These are phyloP conservation scores for Drosophila novamexicana DNA, from an alignment of 1,140 invertebrate genomes.

Conservation along the genomic window DNA sequence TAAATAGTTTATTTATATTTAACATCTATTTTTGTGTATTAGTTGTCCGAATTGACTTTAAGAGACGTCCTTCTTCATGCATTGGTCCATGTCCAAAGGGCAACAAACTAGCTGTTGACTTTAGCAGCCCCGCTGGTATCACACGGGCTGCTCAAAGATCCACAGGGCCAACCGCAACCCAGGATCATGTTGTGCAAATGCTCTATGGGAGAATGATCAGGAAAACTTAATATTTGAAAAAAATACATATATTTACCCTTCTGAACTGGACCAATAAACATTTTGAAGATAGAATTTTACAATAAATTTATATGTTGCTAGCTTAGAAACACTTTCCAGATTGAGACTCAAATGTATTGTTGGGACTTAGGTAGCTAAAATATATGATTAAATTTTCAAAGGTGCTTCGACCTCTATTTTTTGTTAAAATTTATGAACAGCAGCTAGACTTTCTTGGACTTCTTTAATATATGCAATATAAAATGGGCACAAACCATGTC, in stretches of 20 bases:
- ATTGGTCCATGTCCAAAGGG: neutral
- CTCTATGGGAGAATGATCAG: slow-evolving; percentile 4
- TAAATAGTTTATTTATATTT: no score
- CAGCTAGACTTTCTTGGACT: no score
- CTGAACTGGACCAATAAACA: no score
- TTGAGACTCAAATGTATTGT: neutral
- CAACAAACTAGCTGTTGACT: neutral
- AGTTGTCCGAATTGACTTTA: no score
- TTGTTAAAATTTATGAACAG: no score
- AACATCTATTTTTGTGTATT: no score
- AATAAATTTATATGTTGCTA: neutral
- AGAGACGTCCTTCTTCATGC: no score
- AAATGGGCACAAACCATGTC: no score
- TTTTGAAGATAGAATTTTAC: no score
- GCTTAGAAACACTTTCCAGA: neutral
- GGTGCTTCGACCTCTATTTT: no score
- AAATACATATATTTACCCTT: no score
- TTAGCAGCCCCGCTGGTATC: slow-evolving; percentile 1
- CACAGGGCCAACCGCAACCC: slow-evolving; percentile 40
- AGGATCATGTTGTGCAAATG: slow-evolving; percentile 35
- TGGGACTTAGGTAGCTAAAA: neutral
- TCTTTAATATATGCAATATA: no score
- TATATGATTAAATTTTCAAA: neutral
- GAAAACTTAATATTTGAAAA: neutral
- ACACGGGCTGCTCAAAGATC: slow-evolving; percentile 34